These are phyloP conservation scores for Dyspetes luteomarginatus DNA, from an alignment of 2,888 invertebrate species.

Conservation along the genomic window DNA sequence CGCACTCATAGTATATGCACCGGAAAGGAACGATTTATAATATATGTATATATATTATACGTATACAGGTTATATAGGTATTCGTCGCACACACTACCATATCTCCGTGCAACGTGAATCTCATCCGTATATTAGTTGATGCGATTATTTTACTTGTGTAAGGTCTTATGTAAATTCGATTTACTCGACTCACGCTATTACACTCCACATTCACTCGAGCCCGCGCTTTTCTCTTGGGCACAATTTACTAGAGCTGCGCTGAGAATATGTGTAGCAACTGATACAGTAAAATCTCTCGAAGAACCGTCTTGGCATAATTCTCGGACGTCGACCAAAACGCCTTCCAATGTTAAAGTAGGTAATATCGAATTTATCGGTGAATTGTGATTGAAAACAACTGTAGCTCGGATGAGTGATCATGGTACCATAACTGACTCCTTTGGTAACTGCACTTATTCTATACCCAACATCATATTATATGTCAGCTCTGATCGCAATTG, in stretches of 20 bases:
- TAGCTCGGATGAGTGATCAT: no score
- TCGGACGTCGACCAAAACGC: no score
- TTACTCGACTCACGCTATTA: slow-evolving; percentile 43
- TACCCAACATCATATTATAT: no score
- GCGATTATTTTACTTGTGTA: slow-evolving; percentile 41
- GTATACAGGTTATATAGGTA: no score
- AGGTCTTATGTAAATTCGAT: slow-evolving; percentile 37
- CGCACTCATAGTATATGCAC: not conserved
- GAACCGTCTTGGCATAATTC: slow-evolving; percentile 36
- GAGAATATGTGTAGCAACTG: not conserved
- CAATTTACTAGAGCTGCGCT: slow-evolving; percentile 21
- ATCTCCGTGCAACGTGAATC: slow-evolving; percentile 26
- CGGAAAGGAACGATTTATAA: not conserved
- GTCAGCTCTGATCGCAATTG: no score
- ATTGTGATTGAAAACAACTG: no score
- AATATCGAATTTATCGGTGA: no score
- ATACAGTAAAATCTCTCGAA: slow-evolving; percentile 43
- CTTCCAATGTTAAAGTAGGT: no score
- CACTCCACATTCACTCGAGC: slow-evolving; percentile 31
- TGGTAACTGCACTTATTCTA: no score
- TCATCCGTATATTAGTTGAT: slow-evolving; percentile 7
- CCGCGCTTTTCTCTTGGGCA: slow-evolving; percentile 43
- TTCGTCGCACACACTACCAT: no score
- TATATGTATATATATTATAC: slow-evolving; percentile 6
- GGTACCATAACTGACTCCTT: no score